A percentile compares a stretch with the other conserved stretches of the same genome.
These are phyloP conservation scores for Tenebrosternarchus preto DNA, from an alignment of 2,113 vertebrate species.

Conservation along the genomic window DNA sequence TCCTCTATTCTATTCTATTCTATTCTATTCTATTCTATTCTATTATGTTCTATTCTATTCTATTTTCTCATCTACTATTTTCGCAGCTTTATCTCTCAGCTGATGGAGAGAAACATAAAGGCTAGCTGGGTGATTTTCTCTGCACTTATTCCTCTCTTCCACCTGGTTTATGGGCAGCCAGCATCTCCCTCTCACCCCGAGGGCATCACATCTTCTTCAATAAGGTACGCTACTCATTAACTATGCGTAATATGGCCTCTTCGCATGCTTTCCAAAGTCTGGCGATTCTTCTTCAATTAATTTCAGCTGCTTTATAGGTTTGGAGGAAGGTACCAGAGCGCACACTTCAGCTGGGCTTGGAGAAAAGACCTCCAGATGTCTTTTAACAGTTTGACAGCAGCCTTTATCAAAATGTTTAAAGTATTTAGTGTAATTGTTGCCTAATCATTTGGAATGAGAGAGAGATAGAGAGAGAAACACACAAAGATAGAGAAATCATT, in stretches of 20 bases:
- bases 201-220: constrained; percentile 59
- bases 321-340: neutral
- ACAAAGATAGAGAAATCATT: neutral
- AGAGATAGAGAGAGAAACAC: neutral
- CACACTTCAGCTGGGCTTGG: neutral
- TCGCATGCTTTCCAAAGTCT: constrained; percentile 58
- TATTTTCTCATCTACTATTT: neutral
- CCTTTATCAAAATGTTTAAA: constrained; percentile 36
- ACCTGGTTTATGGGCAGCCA: constrained; percentile 61
- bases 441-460: neutral
- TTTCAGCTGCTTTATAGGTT: constrained; percentile 41
- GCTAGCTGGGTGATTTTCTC: constrained; percentile 61
- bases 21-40: neutral
- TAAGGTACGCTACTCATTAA: constrained; percentile 63
- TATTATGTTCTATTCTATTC: neutral
- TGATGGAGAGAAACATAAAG: constrained; percentile 67
- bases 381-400: constrained; percentile 15
- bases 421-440: constrained; percentile 30
- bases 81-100: constrained; percentile 65
- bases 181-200: constrained; percentile 53
- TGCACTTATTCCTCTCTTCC: constrained; percentile 63
- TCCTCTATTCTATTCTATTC: neutral
- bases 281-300: constrained; percentile 57
- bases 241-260: constrained; percentile 58
- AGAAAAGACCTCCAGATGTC: constrained; percentile 37